A percentile compares a stretch with the other conserved stretches of the same genome.
Evolutionary conservation across 1,140 invertebrate species (phyloP).

Genomic region (Eubasilissa regina): DNA sequence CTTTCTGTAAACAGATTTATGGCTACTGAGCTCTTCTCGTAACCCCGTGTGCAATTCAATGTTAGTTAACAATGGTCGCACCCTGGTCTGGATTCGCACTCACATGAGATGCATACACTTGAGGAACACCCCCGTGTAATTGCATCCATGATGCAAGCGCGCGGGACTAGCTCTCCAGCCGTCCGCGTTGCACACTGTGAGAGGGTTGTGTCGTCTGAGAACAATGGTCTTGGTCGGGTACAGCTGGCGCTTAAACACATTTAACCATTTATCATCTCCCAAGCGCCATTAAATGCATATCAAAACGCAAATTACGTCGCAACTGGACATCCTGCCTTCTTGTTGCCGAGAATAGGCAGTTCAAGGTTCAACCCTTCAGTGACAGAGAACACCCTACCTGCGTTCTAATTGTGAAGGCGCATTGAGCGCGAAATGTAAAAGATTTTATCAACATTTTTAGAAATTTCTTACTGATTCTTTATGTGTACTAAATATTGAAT

Average conservation of each 20-base stretch:
- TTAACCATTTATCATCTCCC: constrained; percentile 53
- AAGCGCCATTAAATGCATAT: constrained; percentile 53
- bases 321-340: constrained; percentile 49
- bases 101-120: not conserved
- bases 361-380: constrained; percentile 14
- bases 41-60: too few species aligned
- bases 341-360: not conserved
- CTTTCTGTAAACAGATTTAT: too few species aligned
- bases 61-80: not conserved
- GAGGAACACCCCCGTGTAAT: constrained; percentile 2
- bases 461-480: too few species aligned
- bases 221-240: constrained; percentile 35
- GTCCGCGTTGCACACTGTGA: not conserved
- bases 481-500: too few species aligned
- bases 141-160: constrained; percentile 13
- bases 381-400: not conserved
- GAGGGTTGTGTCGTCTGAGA: constrained; percentile 14
- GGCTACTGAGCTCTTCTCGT: too few species aligned
- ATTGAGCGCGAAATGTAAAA: too few species aligned
- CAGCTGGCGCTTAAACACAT: constrained; percentile 44
- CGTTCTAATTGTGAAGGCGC: not conserved
- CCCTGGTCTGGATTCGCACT: not conserved
- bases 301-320: constrained; percentile 58
- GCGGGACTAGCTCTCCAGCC: not conserved
- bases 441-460: too few species aligned